These are phyloP conservation scores for Toxonevra muliebris DNA, from an alignment of 2,888 invertebrate species.

Conservation along the genomic window DNA sequence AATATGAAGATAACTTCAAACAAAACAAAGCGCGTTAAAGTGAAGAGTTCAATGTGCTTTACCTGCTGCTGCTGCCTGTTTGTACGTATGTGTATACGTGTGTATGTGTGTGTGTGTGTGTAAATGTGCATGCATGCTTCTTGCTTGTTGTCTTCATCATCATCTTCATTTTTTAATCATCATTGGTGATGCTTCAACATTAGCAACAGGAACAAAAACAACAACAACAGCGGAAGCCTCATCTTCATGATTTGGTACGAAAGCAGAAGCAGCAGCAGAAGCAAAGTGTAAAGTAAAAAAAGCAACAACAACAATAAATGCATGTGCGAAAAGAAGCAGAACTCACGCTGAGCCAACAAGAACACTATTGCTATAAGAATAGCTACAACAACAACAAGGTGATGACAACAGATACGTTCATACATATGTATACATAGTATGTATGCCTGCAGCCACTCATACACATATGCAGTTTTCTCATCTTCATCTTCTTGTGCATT, in stretches of 20 bases:
- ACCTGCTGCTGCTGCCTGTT: too few species aligned
- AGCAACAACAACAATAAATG: neutral
- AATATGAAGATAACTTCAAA: constrained; percentile 4
- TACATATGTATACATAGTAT: too few species aligned
- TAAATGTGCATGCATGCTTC: neutral
- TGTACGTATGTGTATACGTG: neutral
- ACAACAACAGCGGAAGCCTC: constrained; percentile 8
- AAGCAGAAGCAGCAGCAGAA: too few species aligned
- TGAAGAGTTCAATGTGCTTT: neutral
- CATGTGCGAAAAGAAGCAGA: too few species aligned
- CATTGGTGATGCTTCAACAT: neutral
- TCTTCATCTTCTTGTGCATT: too few species aligned
- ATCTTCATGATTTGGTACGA: too few species aligned
- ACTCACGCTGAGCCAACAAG: too few species aligned
- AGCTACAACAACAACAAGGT: neutral
- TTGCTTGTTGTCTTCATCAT: neutral
- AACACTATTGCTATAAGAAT: neutral
- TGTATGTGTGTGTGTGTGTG: neutral
- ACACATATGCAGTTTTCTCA: too few species aligned
- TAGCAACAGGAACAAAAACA: constrained; percentile 1
- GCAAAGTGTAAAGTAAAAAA: too few species aligned
- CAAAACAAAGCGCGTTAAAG: neutral
- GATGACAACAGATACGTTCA: too few species aligned
- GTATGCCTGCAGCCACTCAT: too few species aligned
- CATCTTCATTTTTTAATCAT: neutral